Evolutionary conservation across 2,113 vertebrate genomes (phyloP).

Genomic region (Rhabdornis inornatus): DNA sequence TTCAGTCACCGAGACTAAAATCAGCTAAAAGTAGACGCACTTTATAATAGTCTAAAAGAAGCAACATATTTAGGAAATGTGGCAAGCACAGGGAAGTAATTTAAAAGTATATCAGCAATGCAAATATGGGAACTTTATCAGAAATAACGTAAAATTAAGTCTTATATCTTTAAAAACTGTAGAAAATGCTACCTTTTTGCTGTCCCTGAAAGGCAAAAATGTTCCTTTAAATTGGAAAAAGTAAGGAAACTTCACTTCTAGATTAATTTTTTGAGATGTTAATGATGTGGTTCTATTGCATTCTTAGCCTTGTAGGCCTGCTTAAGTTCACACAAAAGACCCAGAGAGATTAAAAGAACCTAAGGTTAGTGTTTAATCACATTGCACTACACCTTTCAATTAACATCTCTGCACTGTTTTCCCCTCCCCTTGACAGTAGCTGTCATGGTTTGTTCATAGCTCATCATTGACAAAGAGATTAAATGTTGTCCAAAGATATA

Average conservation of each 20-base stretch:
- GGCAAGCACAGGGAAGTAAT: neutral
- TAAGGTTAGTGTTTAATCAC: neutral
- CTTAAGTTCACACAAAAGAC: neutral
- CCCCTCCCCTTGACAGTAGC: neutral
- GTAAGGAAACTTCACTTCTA: neutral
- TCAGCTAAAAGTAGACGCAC: neutral
- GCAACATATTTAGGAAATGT: neutral
- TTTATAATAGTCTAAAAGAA: neutral
- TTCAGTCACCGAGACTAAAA: neutral
- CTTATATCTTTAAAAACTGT: neutral
- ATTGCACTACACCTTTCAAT: neutral
- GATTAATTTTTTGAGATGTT: neutral
- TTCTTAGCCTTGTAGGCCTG: neutral
- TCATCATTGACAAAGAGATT: neutral
- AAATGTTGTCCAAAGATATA: neutral
- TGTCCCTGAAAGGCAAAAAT: neutral
- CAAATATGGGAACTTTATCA: neutral
- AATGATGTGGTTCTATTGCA: neutral
- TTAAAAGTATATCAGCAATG: neutral
- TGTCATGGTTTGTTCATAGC: neutral
- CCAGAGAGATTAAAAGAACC: neutral
- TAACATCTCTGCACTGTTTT: neutral
- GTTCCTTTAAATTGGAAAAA: neutral
- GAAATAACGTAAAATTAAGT: neutral
- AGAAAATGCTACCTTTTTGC: neutral